phyloP scores from a whole-genome alignment of 2,113 vertebrate species.

The Gracilinanus agilis region DNA sequence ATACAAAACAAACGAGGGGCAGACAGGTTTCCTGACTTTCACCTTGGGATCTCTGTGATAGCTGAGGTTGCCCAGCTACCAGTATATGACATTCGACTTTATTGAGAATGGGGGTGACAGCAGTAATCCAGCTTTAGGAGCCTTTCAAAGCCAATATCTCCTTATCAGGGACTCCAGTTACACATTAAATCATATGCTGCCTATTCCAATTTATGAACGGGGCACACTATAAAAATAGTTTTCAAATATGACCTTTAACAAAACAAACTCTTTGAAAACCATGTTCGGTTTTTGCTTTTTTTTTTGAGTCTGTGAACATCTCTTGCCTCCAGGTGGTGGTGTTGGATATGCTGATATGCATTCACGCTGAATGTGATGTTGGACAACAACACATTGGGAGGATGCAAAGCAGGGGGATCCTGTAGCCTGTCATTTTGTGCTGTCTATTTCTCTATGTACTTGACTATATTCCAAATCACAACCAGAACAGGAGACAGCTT shows the following conservation, averaged over 20 bases:
- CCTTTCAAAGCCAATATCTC: neutral
- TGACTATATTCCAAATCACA: neutral
- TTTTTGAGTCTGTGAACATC: neutral
- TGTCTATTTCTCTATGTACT: neutral
- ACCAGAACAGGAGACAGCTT: neutral
- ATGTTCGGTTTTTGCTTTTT: neutral
- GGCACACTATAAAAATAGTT: neutral
- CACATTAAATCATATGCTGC: neutral
- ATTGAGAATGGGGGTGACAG: neutral
- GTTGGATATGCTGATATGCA: slow-evolving; percentile 1
- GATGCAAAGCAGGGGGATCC: neutral
- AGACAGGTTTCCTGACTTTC: neutral
- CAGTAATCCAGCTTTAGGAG: neutral
- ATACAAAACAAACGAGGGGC: neutral
- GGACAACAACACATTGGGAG: neutral
- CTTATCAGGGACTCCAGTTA: neutral
- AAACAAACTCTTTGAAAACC: neutral
- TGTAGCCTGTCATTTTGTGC: neutral
- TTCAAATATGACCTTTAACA: neutral
- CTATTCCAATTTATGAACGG: neutral
- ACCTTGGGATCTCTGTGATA: neutral
- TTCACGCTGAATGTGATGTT: neutral
- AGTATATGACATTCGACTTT: neutral
- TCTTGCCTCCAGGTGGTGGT: slow-evolving; percentile 5
- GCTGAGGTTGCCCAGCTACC: neutral